Percentiles rank a stretch among this genome's conserved stretches.
Evolutionary conservation across 2,113 vertebrate genomes (phyloP).

Genomic region (Crotalus horridus): DNA sequence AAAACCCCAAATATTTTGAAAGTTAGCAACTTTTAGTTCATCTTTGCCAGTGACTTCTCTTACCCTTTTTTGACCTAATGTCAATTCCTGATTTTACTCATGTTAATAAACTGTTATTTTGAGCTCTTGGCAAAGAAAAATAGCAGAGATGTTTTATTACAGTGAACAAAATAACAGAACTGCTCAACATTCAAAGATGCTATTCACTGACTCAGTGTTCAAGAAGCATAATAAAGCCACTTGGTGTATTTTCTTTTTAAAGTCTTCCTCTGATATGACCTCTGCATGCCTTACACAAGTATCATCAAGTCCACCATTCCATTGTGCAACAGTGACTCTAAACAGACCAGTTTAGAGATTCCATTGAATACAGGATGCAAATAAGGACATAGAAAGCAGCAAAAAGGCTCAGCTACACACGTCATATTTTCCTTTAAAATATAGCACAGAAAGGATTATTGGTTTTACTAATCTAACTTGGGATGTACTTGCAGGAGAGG

Average conservation of each 20-base stretch:
- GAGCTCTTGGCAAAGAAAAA: conserved; percentile 1
- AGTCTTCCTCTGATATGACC: background rate
- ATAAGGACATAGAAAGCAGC: background rate
- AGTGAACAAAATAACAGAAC: background rate
- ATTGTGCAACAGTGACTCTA: background rate
- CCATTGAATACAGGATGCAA: background rate
- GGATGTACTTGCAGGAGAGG: background rate
- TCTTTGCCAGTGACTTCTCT: conserved; percentile 8
- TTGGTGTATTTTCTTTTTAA: background rate
- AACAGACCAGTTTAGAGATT: conserved; percentile 11
- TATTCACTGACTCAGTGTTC: background rate
- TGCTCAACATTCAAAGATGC: conserved; percentile 7
- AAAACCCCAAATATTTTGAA: conserved; percentile 28
- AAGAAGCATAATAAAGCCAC: background rate
- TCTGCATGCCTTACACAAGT: background rate
- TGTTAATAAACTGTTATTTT: conserved; percentile 19
- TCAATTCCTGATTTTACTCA: background rate
- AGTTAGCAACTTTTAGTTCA: conserved; percentile 23
- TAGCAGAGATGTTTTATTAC: background rate
- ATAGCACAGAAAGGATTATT: background rate
- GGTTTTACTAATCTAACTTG: background rate
- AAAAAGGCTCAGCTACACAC: background rate
- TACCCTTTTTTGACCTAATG: conserved; percentile 2
- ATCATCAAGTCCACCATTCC: background rate
- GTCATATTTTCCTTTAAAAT: background rate